phyloP scores from a whole-genome alignment of 1,140 invertebrate genomes.

The Drosophila albomicans region DNA sequence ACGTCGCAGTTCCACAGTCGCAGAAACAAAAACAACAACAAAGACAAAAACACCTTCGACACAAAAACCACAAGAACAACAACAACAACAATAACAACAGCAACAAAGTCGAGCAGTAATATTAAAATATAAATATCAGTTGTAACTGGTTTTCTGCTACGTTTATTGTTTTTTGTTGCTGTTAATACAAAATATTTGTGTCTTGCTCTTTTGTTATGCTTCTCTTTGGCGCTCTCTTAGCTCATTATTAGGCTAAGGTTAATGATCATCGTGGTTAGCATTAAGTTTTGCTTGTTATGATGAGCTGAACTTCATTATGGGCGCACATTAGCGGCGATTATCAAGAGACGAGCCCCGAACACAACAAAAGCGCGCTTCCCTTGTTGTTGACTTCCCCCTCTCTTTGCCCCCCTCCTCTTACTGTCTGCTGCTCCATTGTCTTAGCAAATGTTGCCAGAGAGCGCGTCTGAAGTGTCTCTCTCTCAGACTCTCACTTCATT shows the following conservation, averaged over 20 bases:
- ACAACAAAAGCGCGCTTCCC: conserved; percentile 44
- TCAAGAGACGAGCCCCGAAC: conserved; percentile 45
- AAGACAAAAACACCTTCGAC: conserved; percentile 24
- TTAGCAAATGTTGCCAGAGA: conserved; percentile 62
- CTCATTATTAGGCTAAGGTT: conserved; percentile 22
- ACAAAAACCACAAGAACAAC: conserved; percentile 18
- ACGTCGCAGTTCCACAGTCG: conserved; percentile 61
- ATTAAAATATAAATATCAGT: conserved; percentile 74
- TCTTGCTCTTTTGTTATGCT: conserved; percentile 14
- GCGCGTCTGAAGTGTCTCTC: background rate
- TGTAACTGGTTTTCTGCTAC: conserved; percentile 69
- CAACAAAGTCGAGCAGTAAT: conserved; percentile 32
- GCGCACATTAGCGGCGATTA: conserved; percentile 69
- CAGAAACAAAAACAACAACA: conserved; percentile 24
- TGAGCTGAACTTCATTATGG: conserved; percentile 44
- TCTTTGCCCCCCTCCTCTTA: background rate
- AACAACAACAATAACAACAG: conserved; percentile 16
- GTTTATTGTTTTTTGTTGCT: conserved; percentile 39
- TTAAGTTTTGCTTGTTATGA: conserved; percentile 22
- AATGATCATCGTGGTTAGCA: conserved; percentile 36
- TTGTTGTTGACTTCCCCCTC: conserved; percentile 27
- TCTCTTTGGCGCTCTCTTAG: conserved; percentile 55
- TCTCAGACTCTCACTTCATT: conserved; percentile 11
- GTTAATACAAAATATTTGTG: conserved; percentile 6
- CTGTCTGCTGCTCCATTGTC: conserved; percentile 43